Percentiles rank a stretch among this genome's conserved stretches.
Evolutionary conservation across 1,140 invertebrate species (phyloP).

Genomic region (Maconellicoccus hirsutus): DNA sequence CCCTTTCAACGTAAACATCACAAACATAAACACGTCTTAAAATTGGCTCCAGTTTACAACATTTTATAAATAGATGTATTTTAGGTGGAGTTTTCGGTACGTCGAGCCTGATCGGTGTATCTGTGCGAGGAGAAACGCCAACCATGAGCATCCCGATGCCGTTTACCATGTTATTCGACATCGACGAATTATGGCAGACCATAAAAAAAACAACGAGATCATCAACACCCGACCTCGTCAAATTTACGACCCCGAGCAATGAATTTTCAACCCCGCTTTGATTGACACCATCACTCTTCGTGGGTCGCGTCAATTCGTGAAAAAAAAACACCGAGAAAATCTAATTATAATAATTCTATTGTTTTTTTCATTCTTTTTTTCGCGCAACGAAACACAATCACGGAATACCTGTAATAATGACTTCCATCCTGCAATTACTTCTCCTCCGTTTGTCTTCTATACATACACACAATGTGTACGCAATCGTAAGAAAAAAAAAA

Average conservation of each 20-base stretch:
- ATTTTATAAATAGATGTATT: constrained; percentile 19
- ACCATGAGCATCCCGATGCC: too few relatives aligned
- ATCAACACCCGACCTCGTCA: too few relatives aligned
- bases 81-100: neutral
- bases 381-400: neutral
- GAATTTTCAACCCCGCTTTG: neutral
- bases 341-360: constrained; percentile 20
- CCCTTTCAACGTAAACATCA: constrained; percentile 22
- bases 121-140: neutral
- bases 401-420: constrained; percentile 10
- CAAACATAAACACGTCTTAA: constrained; percentile 19
- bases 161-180: too few relatives aligned
- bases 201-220: too few relatives aligned
- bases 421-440: constrained; percentile 16
- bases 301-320: too few relatives aligned
- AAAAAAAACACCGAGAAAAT: too few relatives aligned
- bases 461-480: neutral
- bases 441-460: neutral
- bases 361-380: neutral
- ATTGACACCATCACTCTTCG: neutral
- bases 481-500: neutral
- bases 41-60: constrained; percentile 21
- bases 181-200: too few relatives aligned
- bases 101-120: neutral
- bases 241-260: too few relatives aligned